A percentile compares a stretch with the other conserved stretches of the same genome.
Conservation (phyloP, 2,113 vertebrate species). For the Serilophus lunatus region DNA sequence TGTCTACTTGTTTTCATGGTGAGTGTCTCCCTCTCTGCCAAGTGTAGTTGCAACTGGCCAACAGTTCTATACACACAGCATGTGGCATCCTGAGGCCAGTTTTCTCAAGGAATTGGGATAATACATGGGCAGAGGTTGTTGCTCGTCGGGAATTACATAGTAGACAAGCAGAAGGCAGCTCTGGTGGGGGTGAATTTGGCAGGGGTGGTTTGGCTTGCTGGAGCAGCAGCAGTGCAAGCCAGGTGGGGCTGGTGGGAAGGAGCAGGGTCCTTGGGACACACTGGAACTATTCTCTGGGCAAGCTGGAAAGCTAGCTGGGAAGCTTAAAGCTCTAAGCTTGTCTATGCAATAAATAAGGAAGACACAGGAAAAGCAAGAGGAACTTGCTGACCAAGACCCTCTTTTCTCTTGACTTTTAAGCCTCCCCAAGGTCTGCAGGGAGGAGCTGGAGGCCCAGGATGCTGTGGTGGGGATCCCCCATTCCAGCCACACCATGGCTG, state of each 20-base stretch:
- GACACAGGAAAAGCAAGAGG: neutral
- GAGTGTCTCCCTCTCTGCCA: neutral
- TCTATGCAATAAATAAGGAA: neutral
- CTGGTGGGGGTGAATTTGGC: fast-evolving
- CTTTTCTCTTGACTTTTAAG: neutral
- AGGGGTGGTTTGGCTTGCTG: neutral
- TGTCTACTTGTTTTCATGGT: neutral
- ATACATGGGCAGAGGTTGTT: neutral
- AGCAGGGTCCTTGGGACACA: neutral
- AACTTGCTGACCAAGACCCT: neutral
- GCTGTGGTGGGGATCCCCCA: neutral
- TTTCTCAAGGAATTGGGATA: neutral
- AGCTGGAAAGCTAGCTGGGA: neutral
- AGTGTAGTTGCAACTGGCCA: neutral
- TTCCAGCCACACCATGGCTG: neutral
- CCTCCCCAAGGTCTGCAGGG: neutral
- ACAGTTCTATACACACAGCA: fast-evolving
- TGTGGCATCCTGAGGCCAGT: neutral
- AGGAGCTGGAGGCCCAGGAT: neutral
- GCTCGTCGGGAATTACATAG: neutral
- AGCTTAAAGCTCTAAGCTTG: neutral
- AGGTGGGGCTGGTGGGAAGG: neutral
- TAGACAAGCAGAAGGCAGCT: neutral
- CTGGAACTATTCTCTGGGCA: neutral
- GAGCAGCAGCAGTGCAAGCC: neutral